Percentiles rank a stretch among this genome's conserved stretches.
Conservation (phyloP, 2,113 vertebrate species). For the Carassius gibelio region DNA sequence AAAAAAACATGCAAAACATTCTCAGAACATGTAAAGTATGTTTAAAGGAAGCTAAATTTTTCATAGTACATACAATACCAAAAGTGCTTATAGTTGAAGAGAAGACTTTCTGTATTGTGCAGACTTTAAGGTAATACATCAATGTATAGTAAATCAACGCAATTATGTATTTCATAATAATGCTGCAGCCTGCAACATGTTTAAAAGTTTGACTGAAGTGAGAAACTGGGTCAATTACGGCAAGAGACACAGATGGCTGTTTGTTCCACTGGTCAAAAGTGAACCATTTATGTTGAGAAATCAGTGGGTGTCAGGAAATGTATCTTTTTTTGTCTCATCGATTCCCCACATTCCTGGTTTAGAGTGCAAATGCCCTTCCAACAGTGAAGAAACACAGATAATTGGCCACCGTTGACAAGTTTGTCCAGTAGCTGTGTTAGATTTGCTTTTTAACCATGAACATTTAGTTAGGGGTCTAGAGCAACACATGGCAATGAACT, state of each 20-base stretch:
- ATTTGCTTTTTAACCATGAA: constrained; percentile 51
- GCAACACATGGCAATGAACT: constrained; percentile 21
- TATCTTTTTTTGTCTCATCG: constrained; percentile 43
- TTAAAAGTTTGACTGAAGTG: constrained; percentile 9
- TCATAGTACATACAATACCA: background rate
- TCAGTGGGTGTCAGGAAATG: constrained; percentile 35
- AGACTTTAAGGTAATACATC: background rate
- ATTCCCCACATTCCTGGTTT: constrained; percentile 44
- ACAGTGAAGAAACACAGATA: constrained; percentile 51
- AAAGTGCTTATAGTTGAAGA: background rate
- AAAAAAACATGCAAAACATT: no score
- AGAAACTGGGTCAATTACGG: constrained; percentile 27
- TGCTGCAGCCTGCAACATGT: background rate
- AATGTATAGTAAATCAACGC: background rate
- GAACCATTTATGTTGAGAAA: constrained; percentile 30
- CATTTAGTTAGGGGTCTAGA: constrained; percentile 33
- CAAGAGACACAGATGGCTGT: constrained; percentile 5
- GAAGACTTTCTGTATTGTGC: background rate
- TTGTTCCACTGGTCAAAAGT: constrained; percentile 9
- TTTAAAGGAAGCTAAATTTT: background rate
- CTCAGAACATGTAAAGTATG: background rate
- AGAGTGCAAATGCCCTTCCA: constrained; percentile 46
- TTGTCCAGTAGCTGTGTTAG: constrained; percentile 35
- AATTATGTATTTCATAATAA: background rate
- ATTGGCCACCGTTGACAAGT: constrained; percentile 54